Conservation (phyloP, 92 coral and sea anemone species). For the Palythoa caribaeorum region DNA sequence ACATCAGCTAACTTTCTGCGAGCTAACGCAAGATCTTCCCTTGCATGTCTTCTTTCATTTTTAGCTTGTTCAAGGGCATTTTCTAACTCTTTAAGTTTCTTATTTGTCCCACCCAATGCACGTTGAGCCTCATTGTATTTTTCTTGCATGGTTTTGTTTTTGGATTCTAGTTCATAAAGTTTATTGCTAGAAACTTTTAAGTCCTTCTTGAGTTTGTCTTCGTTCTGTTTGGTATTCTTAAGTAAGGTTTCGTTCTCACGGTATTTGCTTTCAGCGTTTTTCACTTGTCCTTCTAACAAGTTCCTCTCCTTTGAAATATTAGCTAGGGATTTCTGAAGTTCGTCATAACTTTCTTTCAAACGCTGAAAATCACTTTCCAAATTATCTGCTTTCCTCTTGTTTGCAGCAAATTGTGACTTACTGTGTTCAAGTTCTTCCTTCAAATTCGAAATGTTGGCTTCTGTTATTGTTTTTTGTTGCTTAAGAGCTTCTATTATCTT, state of each 20-base stretch:
- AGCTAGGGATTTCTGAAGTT: constrained; percentile 55
- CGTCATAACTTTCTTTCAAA: constrained; percentile 57
- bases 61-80: constrained; percentile 73
- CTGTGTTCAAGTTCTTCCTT: constrained; percentile 68
- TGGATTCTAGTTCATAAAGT: constrained; percentile 72
- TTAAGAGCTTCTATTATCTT: constrained; percentile 68
- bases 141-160: constrained; percentile 67
- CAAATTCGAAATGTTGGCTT: constrained; percentile 63
- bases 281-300: constrained; percentile 62
- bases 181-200: constrained; percentile 63
- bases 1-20: constrained; percentile 73
- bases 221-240: constrained; percentile 58
- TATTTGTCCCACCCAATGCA: constrained; percentile 55
- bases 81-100: constrained; percentile 76
- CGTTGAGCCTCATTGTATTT: constrained; percentile 69
- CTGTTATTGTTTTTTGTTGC: constrained; percentile 63
- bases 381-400: constrained; percentile 50
- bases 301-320: constrained; percentile 70
- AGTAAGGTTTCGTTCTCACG: constrained; percentile 68
- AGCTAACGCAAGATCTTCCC: constrained; percentile 65
- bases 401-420: constrained; percentile 57
- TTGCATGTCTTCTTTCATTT: constrained; percentile 73
- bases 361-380: constrained; percentile 63
- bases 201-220: constrained; percentile 70
- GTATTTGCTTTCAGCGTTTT: constrained; percentile 55